These are phyloP conservation scores for Drosophila melanogaster DNA, from an alignment of 1,140 invertebrate species.

Conservation along the genomic window DNA sequence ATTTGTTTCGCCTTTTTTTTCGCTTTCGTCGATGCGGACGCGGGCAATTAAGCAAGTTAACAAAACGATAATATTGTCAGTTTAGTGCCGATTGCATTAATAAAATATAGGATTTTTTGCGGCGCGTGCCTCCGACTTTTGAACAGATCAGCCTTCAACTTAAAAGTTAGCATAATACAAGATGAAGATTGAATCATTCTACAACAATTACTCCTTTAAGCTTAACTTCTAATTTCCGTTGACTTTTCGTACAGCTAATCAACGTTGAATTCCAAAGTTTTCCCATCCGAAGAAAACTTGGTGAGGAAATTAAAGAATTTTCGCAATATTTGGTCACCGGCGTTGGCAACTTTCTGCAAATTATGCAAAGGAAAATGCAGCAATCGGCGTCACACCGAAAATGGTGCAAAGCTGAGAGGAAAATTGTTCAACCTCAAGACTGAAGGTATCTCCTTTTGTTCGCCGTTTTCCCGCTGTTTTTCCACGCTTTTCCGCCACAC, in stretches of 20 bases:
- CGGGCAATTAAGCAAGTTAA: slow-evolving; percentile 48
- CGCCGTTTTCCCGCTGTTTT: slow-evolving; percentile 33
- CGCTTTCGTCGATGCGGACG: neutral
- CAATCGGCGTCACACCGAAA: slow-evolving; percentile 39
- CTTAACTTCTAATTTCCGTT: neutral
- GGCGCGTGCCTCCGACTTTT: neutral
- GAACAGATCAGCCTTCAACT: neutral
- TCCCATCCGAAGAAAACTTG: neutral
- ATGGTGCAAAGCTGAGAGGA: slow-evolving; percentile 14
- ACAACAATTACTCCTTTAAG: no score
- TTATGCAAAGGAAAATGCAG: slow-evolving; percentile 69
- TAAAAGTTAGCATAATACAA: no score
- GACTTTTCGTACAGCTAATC: no score
- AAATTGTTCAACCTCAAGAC: slow-evolving; percentile 32
- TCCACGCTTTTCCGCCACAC: slow-evolving; percentile 60
- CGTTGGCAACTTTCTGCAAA: slow-evolving; percentile 38
- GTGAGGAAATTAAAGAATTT: slow-evolving; percentile 23
- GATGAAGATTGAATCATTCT: no score
- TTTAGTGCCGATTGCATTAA: slow-evolving; percentile 31
- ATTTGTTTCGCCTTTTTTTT: slow-evolving; percentile 14
- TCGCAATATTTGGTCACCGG: slow-evolving; percentile 48
- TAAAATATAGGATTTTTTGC: slow-evolving; percentile 18
- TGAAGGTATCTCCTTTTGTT: slow-evolving; percentile 34
- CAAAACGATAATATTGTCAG: slow-evolving; percentile 45
- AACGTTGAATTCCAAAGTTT: no score